Base-by-base conservation (phyloP, 2,797 vertebrate genomes). In the Protonibea diacanthus region DNA sequence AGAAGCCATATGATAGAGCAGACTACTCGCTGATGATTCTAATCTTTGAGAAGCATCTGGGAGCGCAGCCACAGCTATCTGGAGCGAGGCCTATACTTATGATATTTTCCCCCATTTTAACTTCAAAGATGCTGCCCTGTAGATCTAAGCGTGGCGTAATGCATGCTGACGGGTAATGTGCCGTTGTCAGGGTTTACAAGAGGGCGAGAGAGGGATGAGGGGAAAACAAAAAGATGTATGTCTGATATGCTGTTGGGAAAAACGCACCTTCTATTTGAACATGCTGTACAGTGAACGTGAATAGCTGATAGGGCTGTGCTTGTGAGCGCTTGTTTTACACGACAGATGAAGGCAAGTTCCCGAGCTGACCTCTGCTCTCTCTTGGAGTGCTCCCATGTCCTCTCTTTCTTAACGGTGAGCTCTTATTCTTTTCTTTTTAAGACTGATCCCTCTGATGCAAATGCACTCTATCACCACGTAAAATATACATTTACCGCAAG, bases 41-140 rank as follows among this genome's bases (percentile, higher is more conserved):
- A 93, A 95, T 94, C 92, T 94, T 76, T 76, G 78, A 83, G 86
- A 85, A 83, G 90, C 89, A 93, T 94, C 91, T 93, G 91, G 92
- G 91, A 92, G 87, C 58, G 65, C 81, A 81, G 89, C 91, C 91
- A 84, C 86, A 83, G 91, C 81, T 86, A 91, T 93, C 92, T 91
- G 90, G 92, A 94, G 83, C 71, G 11, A 88, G 86, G 91, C 90
- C 91, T 93, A 77, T 91, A 93, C 90, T 94, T 94, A 92, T 90
- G 84, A 94, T 91, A 90, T 93, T 92, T 92, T 90, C 91, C 89
- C 91, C 90, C 91, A 89, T 93, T 94, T 92, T 90, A 92, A 93
- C 93, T 94, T 95, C 91, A 94, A 93, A 94, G 91, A 92, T 83
- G 87, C 79, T 62, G 79, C 85, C 81, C 78, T 81, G 86, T 83